Percentiles rank a stretch among this genome's conserved stretches.
Evolutionary conservation across 1,140 invertebrate genomes (phyloP).

Genomic region (Metaphire vulgaris): DNA sequence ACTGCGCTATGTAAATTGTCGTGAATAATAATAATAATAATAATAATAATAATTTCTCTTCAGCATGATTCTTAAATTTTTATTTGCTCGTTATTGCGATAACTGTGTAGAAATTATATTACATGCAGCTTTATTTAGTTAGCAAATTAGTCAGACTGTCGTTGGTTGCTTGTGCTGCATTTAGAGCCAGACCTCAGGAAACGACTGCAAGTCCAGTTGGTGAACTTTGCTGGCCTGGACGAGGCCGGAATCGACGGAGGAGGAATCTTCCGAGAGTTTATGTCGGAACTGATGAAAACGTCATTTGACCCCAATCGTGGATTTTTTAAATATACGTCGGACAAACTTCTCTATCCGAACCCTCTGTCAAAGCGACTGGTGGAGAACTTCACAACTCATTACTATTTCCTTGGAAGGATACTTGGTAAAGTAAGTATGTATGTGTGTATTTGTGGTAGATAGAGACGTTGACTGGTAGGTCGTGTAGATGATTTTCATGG

Average conservation of each 20-base stretch:
- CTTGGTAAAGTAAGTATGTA: constrained; percentile 70
- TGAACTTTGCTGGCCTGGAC: constrained; percentile 76
- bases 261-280: constrained; percentile 72
- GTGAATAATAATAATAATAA: no score
- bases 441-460: constrained; percentile 12
- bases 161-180: no score
- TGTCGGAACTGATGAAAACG: constrained; percentile 69
- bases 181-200: constrained; percentile 77
- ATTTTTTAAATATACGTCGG: constrained; percentile 82
- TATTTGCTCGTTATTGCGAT: no score
- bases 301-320: constrained; percentile 95
- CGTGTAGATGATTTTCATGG: no score
- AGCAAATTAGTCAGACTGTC: no score
- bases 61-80: no score
- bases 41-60: no score
- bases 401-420: constrained; percentile 90
- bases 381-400: constrained; percentile 80
- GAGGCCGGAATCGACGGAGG: constrained; percentile 95
- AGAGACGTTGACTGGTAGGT: no score
- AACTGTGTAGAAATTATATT: no score
- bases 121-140: no score
- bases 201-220: constrained; percentile 78
- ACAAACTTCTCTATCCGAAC: constrained; percentile 92
- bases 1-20: no score
- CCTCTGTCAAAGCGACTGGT: constrained; percentile 77